phyloP scores from a whole-genome alignment of 2,888 invertebrate genomes.

The Tuberolachnus salignus region DNA sequence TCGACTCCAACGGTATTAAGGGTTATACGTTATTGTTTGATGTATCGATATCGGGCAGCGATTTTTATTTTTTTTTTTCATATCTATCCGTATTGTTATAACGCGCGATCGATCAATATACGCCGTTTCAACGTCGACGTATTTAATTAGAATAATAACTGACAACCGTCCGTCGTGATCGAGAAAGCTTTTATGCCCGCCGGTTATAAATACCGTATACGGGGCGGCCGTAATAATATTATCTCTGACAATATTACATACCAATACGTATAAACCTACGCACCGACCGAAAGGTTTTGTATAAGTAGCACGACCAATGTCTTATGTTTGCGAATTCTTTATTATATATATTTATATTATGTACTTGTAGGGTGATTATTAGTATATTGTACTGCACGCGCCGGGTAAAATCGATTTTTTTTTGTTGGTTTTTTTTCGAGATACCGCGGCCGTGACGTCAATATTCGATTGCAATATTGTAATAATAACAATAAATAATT shows the following conservation, averaged over 20 bases:
- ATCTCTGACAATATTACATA: not conserved
- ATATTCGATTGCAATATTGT: too few relatives aligned
- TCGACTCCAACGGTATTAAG: too few relatives aligned
- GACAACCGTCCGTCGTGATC: constrained; percentile 27
- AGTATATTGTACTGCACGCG: too few relatives aligned
- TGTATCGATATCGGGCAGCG: not conserved
- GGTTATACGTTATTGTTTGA: too few relatives aligned
- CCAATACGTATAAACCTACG: not conserved
- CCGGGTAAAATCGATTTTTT: too few relatives aligned
- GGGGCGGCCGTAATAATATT: not conserved
- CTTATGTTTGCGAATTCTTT: not conserved
- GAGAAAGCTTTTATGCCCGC: constrained; percentile 29
- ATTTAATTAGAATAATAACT: constrained; percentile 39
- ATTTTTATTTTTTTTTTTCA: too few relatives aligned
- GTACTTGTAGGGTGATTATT: constrained; percentile 16
- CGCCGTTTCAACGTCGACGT: constrained; percentile 25
- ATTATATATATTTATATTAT: not conserved
- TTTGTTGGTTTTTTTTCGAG: too few relatives aligned
- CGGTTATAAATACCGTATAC: not conserved
- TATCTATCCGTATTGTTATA: too few relatives aligned
- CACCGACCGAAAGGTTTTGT: constrained; percentile 11
- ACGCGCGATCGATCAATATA: constrained; percentile 1
- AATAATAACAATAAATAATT: too few relatives aligned
- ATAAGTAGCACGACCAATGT: constrained; percentile 5
- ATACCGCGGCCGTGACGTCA: too few relatives aligned